phyloP scores from a whole-genome alignment of 2,888 invertebrate genomes.

The Gasteruption jaculator region DNA sequence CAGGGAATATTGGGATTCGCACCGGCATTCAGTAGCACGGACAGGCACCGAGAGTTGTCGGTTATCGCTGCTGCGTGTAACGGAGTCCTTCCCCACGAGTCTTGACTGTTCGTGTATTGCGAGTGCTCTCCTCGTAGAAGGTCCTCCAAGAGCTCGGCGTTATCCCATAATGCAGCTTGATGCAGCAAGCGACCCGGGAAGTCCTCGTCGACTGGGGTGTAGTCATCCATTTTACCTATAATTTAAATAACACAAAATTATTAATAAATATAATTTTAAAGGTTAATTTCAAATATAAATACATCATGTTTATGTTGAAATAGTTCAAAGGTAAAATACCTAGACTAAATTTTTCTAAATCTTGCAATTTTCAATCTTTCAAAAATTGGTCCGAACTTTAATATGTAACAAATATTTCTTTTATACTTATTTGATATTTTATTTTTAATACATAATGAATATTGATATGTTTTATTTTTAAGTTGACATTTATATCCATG shows the following conservation, averaged over 20 bases:
- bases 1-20: constrained; percentile 68
- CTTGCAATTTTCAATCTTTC: neutral
- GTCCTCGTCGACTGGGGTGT: constrained; percentile 76
- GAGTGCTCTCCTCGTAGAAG: constrained; percentile 66
- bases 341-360: neutral
- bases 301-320: neutral
- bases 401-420: neutral
- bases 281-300: neutral
- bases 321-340: neutral
- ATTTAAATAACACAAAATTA: neutral
- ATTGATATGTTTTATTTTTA: no score
- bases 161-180: constrained; percentile 87
- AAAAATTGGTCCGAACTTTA: neutral
- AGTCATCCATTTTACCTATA: constrained; percentile 56
- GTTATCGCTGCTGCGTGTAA: constrained; percentile 80
- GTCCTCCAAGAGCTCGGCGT: constrained; percentile 79
- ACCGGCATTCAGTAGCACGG: constrained; percentile 67
- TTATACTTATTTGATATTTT: neutral
- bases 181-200: constrained; percentile 75
- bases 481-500: no score
- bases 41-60: constrained; percentile 71
- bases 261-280: neutral
- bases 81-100: constrained; percentile 71
- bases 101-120: constrained; percentile 65
- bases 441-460: no score